phyloP scores from a whole-genome alignment of 2,797 vertebrate genomes.

The Argentina silus region DNA sequence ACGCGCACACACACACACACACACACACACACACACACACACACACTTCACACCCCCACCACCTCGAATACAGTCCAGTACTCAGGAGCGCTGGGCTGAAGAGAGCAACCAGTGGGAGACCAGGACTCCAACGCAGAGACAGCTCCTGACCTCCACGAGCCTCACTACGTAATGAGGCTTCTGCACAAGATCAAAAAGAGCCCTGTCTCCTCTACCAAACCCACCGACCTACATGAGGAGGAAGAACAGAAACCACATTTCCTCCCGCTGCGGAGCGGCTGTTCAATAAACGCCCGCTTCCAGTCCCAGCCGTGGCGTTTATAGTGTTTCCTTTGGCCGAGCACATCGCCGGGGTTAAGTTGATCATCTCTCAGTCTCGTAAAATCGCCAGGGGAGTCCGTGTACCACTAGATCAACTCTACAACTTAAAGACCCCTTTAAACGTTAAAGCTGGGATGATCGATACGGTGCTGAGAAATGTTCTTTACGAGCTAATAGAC shows the following conservation, averaged over 20 bases:
- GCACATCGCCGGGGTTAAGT: conserved; percentile 72
- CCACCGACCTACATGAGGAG: no score
- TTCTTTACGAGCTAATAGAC: conserved; percentile 85
- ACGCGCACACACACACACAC: not conserved
- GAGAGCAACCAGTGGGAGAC: no score
- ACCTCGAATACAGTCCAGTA: no score
- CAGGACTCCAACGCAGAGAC: no score
- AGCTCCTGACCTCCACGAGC: no score
- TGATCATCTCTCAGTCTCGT: conserved; percentile 79
- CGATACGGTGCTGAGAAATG: conserved; percentile 82
- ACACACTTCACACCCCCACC: not conserved
- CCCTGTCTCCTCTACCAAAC: no score
- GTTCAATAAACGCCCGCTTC: conserved; percentile 69
- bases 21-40: not conserved
- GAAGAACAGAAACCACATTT: no score
- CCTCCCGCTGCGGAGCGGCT: no score
- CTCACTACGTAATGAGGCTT: no score
- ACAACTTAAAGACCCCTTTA: conserved; percentile 79
- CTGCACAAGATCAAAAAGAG: no score
- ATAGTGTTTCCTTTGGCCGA: conserved; percentile 74
- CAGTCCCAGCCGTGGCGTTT: conserved; percentile 66
- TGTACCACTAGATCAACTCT: conserved; percentile 81
- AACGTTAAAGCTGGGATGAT: conserved; percentile 82
- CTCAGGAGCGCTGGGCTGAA: no score
- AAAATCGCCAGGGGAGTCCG: conserved; percentile 78